These are phyloP conservation scores for Rhopalosiphum maidis DNA, from an alignment of 1,140 invertebrate genomes.

Conservation along the genomic window DNA sequence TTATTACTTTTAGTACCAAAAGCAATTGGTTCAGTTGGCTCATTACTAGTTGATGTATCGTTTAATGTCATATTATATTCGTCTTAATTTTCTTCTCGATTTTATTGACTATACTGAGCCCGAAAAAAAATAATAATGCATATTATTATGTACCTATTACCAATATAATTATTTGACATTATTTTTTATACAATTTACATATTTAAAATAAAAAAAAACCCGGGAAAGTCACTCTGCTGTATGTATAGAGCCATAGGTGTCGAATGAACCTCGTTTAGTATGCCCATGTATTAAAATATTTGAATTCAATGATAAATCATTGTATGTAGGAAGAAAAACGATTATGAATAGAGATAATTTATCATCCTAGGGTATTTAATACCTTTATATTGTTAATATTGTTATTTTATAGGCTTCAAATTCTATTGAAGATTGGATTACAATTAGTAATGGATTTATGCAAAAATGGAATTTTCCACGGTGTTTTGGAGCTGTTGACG, in stretches of 20 bases:
- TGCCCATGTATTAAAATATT: too few relatives aligned
- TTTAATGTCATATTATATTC: constrained; percentile 1
- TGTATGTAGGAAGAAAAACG: too few relatives aligned
- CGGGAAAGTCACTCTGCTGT: too few relatives aligned
- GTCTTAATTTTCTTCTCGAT: neutral
- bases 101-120: neutral
- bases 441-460: constrained; percentile 56
- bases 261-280: too few relatives aligned
- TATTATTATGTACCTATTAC: constrained; percentile 4
- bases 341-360: too few relatives aligned
- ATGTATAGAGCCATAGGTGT: too few relatives aligned
- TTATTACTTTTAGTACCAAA: neutral
- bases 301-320: too few relatives aligned
- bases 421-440: constrained; percentile 59
- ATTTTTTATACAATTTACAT: neutral
- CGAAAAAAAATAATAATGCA: constrained; percentile 5
- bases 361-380: too few relatives aligned
- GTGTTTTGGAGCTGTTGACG: constrained; percentile 65
- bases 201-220: neutral
- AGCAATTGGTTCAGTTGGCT: neutral
- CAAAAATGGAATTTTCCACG: constrained; percentile 64
- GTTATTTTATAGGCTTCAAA: neutral
- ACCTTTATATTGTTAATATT: too few relatives aligned
- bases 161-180: neutral
- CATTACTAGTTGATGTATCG: neutral